Evolutionary conservation across 2,888 invertebrate species (phyloP).

Genomic region (Ormyrus thymus): DNA sequence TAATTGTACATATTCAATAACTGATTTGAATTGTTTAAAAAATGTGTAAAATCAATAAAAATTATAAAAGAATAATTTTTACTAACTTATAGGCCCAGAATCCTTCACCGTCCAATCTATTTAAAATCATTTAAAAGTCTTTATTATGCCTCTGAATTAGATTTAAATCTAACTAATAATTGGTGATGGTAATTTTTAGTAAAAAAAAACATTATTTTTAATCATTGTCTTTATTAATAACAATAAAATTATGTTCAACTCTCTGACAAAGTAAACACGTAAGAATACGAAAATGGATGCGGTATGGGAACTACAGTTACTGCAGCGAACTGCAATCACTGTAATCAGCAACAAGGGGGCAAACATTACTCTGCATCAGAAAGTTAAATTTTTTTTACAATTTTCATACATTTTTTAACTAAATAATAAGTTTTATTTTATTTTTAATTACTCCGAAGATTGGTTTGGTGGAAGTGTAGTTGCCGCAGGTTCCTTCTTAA

Average conservation of each 20-base stretch:
- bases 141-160: too few relatives aligned
- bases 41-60: too few relatives aligned
- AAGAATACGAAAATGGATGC: neutral
- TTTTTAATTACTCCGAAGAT: slow-evolving; percentile 15
- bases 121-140: too few relatives aligned
- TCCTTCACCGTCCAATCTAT: too few relatives aligned
- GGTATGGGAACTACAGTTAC: neutral
- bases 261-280: slow-evolving; percentile 18
- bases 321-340: neutral
- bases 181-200: neutral
- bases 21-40: too few relatives aligned
- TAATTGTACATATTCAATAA: too few relatives aligned
- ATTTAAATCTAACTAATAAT: too few relatives aligned
- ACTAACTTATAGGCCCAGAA: too few relatives aligned
- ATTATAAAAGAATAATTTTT: too few relatives aligned
- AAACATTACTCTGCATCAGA: slow-evolving; percentile 7
- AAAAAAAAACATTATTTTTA: slow-evolving; percentile 4
- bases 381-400: slow-evolving; percentile 29
- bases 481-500: slow-evolving; percentile 18
- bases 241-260: slow-evolving; percentile 26
- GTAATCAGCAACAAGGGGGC: neutral
- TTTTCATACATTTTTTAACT: slow-evolving; percentile 6
- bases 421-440: slow-evolving; percentile 8
- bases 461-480: slow-evolving; percentile 16
- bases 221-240: slow-evolving; percentile 43